Evolutionary conservation across 2,888 invertebrate genomes (phyloP), one percentile per base, ranked within the genome.

Genomic region (Marasmarcha lunaedactyla): DNA sequence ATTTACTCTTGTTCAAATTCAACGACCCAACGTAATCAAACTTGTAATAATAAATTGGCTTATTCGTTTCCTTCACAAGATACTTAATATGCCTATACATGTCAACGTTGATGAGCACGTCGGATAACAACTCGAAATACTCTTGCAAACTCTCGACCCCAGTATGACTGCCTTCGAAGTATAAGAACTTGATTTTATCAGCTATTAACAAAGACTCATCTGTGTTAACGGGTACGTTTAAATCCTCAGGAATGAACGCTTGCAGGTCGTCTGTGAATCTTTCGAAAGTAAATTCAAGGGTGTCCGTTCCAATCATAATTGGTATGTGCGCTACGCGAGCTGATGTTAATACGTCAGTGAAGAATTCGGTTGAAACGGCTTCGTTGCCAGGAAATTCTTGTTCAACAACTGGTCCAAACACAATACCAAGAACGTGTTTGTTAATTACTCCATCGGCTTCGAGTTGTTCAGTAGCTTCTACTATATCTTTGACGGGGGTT

Each of bases 1-100:
- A 1, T 1, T 68, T 0, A 12, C 65, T 62, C 7, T 52, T 56
- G 0, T 63, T 52, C 1, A 66, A 11, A 25, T 83, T 81, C 39
- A 81, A 43, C 14, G 67, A 73, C 0, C 83, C 81, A 0, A 71
- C 57, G 34, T 79, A 83, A 46, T 76, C 77, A 39, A 83, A 83
- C 15, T 70, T 77, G 50, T 77, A 83, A 33, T 59, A 70, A 14
- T 67, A 83, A 1, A 83, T 61, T 0, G 79, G 79, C 13, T 66
- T 68, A 13, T 70, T 78, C 0, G 70, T 58, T 0, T 60, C 63
- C 34, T 77, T 65, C 0, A 71, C 55, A 13, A 81, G 48, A 41
- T 71, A 70, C 41, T 73, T 63, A 1, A 81, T 53, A 36, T 78
- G 65, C 52, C 81, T 71, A 34, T 77, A 63, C 0, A 63, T 68